Evolutionary conservation across 2,113 vertebrate genomes (phyloP), one percentile per base, ranked within the genome.

Genomic region (Cyanoderma ruficeps): DNA sequence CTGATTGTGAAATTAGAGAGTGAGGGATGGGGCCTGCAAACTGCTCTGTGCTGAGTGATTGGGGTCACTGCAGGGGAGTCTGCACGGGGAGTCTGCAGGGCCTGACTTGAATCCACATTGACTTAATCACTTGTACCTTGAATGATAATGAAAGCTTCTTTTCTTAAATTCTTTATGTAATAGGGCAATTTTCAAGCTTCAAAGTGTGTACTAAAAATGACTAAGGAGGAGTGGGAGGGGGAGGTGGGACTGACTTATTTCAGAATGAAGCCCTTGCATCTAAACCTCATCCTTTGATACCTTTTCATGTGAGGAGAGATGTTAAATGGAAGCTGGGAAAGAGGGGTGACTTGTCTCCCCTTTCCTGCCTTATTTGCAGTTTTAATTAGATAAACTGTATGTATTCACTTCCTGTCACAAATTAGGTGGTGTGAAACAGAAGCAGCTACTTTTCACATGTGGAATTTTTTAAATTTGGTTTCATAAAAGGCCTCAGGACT

Each of bases 81-180:
- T 82, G 55, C 70, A 15, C 18, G 42, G 75, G 88, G 30, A 94
- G 4, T 30, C 63, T 77, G 50, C 92, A 86, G 63, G 20, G 60
- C 56, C 68, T 88, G 79, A 21, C 76, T 91, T 80, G 50, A 90
- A 70, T 93, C 91, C 88, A 35, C 76, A 24, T 18, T 92, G 57
- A 42, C 71, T 93, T 91, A 50, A 91, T 95, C 75, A 37, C 56
- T 89, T 71, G 42, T 87, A 89, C 83, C 83, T 84, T 71, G 64
- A 78, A 78, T 86, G 81, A 64, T 74, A 90, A 93, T 49, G 71
- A 89, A 89, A 94, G 78, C 78, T 85, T 8, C 75, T 91, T 87
- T 91, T 74, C 87, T 94, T 83, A 67, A 85, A 52, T 84, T 90
- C 71, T 79, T 93, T 91, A 94, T 56, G 52, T 93, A 96, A 94